These are phyloP conservation scores for Branchinecta lynchi DNA, from an alignment of 1,140 invertebrate genomes.

Conservation along the genomic window DNA sequence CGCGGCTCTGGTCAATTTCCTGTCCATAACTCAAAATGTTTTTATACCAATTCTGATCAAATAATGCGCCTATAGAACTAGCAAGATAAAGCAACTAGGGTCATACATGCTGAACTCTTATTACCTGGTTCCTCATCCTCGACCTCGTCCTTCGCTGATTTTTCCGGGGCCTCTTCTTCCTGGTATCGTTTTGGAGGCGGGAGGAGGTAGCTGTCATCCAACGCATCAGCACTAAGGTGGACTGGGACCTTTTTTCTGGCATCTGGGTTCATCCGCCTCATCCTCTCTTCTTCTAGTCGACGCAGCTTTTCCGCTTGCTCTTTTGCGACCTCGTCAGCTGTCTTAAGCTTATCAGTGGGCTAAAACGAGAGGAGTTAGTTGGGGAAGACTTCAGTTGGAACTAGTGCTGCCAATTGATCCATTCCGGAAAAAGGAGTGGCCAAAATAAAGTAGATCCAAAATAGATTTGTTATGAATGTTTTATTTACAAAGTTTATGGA, in stretches of 20 bases:
- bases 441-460: too few species aligned
- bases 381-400: background rate
- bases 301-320: slow-evolving; percentile 63
- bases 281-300: slow-evolving; percentile 55
- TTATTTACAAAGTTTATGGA: too few species aligned
- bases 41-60: too few species aligned
- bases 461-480: too few species aligned
- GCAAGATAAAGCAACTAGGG: too few species aligned
- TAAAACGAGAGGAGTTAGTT: slow-evolving; percentile 22
- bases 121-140: slow-evolving; percentile 22
- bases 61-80: too few species aligned
- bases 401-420: background rate
- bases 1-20: too few species aligned
- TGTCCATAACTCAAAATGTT: too few species aligned
- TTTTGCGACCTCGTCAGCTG: slow-evolving; percentile 59
- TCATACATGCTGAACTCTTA: too few species aligned
- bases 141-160: slow-evolving; percentile 29
- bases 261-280: slow-evolving; percentile 53
- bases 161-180: slow-evolving; percentile 20
- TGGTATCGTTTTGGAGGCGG: slow-evolving; percentile 21
- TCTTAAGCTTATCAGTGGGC: slow-evolving; percentile 61
- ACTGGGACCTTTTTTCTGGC: slow-evolving; percentile 25
- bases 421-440: background rate
- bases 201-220: slow-evolving; percentile 45
- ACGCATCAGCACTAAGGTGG: slow-evolving; percentile 55